A percentile compares a stretch with the other conserved stretches of the same genome.
These are phyloP conservation scores for Fabriciana adippe DNA, from an alignment of 2,888 invertebrate genomes.

Conservation along the genomic window DNA sequence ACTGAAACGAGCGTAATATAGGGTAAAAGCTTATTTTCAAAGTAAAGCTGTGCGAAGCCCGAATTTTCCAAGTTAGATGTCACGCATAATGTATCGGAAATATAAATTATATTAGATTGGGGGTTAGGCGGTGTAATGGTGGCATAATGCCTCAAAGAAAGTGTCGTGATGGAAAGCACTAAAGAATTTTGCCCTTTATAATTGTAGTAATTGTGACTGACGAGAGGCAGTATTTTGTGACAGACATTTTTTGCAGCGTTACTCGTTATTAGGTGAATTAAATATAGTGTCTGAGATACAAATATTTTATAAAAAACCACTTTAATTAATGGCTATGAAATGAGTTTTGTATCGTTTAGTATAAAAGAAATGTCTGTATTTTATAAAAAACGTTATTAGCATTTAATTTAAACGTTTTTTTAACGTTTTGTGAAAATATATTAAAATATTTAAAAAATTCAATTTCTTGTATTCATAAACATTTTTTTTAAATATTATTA, in stretches of 20 bases:
- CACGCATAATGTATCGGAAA: constrained; percentile 67
- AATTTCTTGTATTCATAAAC: no score
- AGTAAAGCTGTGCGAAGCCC: constrained; percentile 18
- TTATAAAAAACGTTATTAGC: no score
- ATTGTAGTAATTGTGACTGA: constrained; percentile 60
- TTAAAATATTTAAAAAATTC: no score
- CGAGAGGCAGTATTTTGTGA: constrained; percentile 54
- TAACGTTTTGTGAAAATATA: no score
- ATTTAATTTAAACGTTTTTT: no score
- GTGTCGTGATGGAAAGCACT: constrained; percentile 66
- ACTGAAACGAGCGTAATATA: neutral
- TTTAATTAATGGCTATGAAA: no score
- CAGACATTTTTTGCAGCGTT: constrained; percentile 48
- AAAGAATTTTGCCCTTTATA: constrained; percentile 68
- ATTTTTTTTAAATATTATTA: no score
- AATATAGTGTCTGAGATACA: no score
- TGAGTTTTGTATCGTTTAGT: no score
- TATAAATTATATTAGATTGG: constrained; percentile 71
- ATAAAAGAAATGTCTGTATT: no score
- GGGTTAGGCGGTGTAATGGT: constrained; percentile 57
- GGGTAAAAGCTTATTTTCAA: constrained; percentile 1
- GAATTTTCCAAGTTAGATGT: constrained; percentile 44
- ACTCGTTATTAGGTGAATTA: neutral
- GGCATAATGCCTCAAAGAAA: constrained; percentile 46
- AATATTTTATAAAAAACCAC: no score